These are phyloP conservation scores for Hipposideros larvatus DNA, from an alignment of 2,797 vertebrate species.

Conservation along the genomic window DNA sequence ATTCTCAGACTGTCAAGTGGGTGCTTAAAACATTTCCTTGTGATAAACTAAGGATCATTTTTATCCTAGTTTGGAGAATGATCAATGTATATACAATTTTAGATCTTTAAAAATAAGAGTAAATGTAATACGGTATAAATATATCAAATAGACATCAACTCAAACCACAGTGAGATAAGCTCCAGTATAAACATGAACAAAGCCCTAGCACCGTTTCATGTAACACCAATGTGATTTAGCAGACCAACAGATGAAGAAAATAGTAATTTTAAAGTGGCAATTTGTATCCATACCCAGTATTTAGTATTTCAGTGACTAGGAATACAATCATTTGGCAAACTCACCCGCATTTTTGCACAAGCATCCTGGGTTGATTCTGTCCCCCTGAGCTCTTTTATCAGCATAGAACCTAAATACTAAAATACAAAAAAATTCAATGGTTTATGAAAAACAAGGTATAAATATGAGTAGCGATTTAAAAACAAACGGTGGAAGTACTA, in stretches of 20 bases:
- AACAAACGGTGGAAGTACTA: neutral
- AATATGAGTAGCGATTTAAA: slow-evolving; percentile 12
- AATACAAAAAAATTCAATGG: slow-evolving; percentile 73
- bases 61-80: neutral
- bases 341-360: slow-evolving; percentile 99
- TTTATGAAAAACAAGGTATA: slow-evolving; percentile 29
- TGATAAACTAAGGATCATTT: slow-evolving; percentile 23
- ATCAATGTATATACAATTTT: neutral
- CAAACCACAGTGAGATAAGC: slow-evolving; percentile 20
- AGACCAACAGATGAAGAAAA: slow-evolving; percentile 65
- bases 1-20: neutral
- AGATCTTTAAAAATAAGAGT: slow-evolving; percentile 64
- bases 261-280: slow-evolving; percentile 69
- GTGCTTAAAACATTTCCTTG: neutral
- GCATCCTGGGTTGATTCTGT: slow-evolving; percentile 99
- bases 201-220: slow-evolving; percentile 59
- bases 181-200: slow-evolving; percentile 11
- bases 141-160: neutral
- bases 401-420: slow-evolving; percentile 99
- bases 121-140: slow-evolving; percentile 27
- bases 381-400: slow-evolving; percentile 98
- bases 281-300: slow-evolving; percentile 48
- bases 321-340: slow-evolving; percentile 79
- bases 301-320: slow-evolving; percentile 23
- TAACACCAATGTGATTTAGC: slow-evolving; percentile 68